Evolutionary conservation across 2,888 invertebrate genomes (phyloP).

Genomic region (Cylindroiulus punctatus): DNA sequence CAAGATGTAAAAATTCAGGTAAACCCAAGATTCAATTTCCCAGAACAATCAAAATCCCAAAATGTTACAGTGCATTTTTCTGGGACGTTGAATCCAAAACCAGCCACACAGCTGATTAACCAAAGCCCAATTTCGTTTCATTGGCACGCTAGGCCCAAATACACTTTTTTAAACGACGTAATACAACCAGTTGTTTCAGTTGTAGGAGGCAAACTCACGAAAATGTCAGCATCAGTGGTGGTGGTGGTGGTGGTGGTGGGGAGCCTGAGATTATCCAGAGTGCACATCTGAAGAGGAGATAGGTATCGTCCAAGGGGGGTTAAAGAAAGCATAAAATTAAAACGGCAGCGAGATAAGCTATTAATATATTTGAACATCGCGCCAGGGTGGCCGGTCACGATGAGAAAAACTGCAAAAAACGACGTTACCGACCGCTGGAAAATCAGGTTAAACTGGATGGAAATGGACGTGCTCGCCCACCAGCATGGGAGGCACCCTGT

Average conservation of each 20-base stretch:
- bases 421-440: background rate
- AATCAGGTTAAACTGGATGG: background rate
- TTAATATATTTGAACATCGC: conserved; percentile 11
- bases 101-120: background rate
- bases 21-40: too few relatives aligned
- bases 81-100: background rate
- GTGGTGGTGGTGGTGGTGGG: background rate
- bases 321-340: background rate
- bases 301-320: conserved; percentile 3
- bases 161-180: background rate
- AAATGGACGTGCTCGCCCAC: too few relatives aligned
- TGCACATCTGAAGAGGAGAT: background rate
- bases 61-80: background rate
- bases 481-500: background rate
- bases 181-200: background rate
- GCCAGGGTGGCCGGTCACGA: background rate
- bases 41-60: too few relatives aligned
- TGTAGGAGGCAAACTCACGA: background rate
- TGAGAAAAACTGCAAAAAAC: too few relatives aligned
- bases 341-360: background rate
- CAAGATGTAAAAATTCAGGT: too few relatives aligned
- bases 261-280: background rate
- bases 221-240: background rate
- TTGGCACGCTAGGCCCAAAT: background rate
- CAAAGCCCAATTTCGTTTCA: background rate